phyloP scores from a whole-genome alignment of 2,888 invertebrate species.

The Blastobasis adustella region DNA sequence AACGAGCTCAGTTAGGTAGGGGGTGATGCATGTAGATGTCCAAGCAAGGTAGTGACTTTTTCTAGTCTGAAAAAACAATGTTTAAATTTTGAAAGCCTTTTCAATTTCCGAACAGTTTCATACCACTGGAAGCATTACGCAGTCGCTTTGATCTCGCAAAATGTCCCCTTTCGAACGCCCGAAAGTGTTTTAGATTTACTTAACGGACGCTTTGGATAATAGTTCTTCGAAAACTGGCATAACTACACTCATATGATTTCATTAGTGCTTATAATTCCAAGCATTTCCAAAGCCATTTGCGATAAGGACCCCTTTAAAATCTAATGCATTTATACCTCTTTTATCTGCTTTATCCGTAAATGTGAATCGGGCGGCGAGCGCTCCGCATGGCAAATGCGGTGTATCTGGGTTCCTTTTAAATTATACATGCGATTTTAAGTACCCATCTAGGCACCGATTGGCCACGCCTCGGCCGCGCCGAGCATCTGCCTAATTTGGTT shows the following conservation, averaged over 20 bases:
- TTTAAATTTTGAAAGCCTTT: not conserved
- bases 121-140: conserved; percentile 14
- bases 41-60: not conserved
- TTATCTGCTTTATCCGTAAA: conserved; percentile 16
- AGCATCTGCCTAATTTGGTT: conserved; percentile 47
- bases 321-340: conserved; percentile 5
- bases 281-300: too few species aligned
- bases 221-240: too few species aligned
- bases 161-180: conserved; percentile 8
- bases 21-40: too few species aligned
- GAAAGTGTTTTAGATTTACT: conserved; percentile 7
- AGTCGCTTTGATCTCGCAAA: conserved; percentile 30
- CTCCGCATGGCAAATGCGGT: conserved; percentile 12
- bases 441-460: conserved; percentile 27
- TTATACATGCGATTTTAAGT: conserved; percentile 60
- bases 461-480: conserved; percentile 16
- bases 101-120: not conserved
- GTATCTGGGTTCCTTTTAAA: conserved; percentile 41
- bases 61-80: not conserved
- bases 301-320: conserved; percentile 1
- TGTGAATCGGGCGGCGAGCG: too few species aligned
- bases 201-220: too few species aligned
- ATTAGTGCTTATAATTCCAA: too few species aligned
- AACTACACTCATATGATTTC: too few species aligned
- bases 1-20: too few species aligned